Conservation (phyloP, 1,140 invertebrate genomes). For the Trigoniulus corallinus region DNA sequence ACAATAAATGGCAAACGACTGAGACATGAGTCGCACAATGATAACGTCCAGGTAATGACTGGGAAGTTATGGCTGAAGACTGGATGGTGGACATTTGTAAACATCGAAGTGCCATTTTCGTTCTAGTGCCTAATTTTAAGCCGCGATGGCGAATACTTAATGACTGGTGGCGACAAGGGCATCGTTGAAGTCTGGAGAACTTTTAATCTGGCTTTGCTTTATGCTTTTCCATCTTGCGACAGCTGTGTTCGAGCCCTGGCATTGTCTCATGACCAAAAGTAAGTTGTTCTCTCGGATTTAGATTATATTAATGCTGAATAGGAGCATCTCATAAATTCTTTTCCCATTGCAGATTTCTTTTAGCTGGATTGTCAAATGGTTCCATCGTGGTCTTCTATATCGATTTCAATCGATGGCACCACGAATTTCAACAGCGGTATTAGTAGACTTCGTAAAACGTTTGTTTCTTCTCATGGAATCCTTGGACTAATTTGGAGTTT, state of each 20-base stretch:
- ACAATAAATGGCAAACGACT: constrained; percentile 80
- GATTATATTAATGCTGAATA: not conserved
- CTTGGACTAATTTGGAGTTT: too few species aligned
- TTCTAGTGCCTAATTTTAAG: constrained; percentile 80
- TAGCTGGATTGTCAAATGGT: constrained; percentile 90
- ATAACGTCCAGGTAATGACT: constrained; percentile 70
- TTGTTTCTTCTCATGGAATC: too few species aligned
- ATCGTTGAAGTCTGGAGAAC: constrained; percentile 97
- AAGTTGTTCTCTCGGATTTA: constrained; percentile 24
- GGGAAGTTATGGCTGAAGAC: not conserved
- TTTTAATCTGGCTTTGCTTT: constrained; percentile 87
- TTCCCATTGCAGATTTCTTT: constrained; percentile 59
- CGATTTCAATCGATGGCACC: constrained; percentile 99
- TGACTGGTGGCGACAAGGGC: constrained; percentile 90
- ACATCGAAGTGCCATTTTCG: constrained; percentile 11
- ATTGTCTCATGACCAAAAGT: constrained; percentile 94
- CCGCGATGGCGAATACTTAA: constrained; percentile 93
- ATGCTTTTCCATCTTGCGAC: constrained; percentile 93
- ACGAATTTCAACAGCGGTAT: constrained; percentile 79
- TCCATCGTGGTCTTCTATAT: constrained; percentile 98
- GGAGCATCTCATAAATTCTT: constrained; percentile 2
- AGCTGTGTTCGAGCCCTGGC: constrained; percentile 80
- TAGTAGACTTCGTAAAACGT: too few species aligned
- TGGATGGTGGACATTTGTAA: constrained; percentile 5
- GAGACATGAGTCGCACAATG: constrained; percentile 75